Percentiles rank a stretch among this genome's conserved stretches.
Evolutionary conservation across 2,888 invertebrate species (phyloP).

Genomic region (Galerucella calmariensis): DNA sequence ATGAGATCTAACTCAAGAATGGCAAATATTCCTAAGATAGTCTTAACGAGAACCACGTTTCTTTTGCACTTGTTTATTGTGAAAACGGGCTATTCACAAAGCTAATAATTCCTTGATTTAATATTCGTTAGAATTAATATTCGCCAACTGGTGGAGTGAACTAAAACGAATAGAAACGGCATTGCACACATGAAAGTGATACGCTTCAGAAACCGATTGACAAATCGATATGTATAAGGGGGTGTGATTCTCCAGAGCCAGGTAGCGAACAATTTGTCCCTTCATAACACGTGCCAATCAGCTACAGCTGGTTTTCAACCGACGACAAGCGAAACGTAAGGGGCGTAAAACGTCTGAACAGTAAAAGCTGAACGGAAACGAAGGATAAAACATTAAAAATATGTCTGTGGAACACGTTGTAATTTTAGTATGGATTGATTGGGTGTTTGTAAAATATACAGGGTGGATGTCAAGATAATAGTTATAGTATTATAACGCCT

Average conservation of each 20-base stretch:
- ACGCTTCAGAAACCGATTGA: conserved; percentile 43
- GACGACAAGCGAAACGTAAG: conserved; percentile 26
- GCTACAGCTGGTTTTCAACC: conserved; percentile 43
- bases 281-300: conserved; percentile 46
- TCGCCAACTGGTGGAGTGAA: conserved; percentile 38
- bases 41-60: too few species aligned
- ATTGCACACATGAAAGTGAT: conserved; percentile 42
- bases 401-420: conserved; percentile 3
- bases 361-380: conserved; percentile 23
- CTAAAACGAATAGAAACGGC: conserved; percentile 17
- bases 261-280: conserved; percentile 48
- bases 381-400: conserved; percentile 12
- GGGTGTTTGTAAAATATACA: neutral
- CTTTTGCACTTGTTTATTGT: too few species aligned
- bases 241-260: conserved; percentile 43
- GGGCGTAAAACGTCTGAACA: conserved; percentile 22
- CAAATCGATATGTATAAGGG: conserved; percentile 43
- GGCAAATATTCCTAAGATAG: too few species aligned
- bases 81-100: too few species aligned
- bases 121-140: conserved; percentile 38
- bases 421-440: neutral
- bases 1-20: too few species aligned
- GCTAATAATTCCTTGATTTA: too few species aligned
- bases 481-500: too few species aligned
- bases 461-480: too few species aligned